phyloP scores from a whole-genome alignment of 2,888 invertebrate species.

The Aspidapion aeneum region DNA sequence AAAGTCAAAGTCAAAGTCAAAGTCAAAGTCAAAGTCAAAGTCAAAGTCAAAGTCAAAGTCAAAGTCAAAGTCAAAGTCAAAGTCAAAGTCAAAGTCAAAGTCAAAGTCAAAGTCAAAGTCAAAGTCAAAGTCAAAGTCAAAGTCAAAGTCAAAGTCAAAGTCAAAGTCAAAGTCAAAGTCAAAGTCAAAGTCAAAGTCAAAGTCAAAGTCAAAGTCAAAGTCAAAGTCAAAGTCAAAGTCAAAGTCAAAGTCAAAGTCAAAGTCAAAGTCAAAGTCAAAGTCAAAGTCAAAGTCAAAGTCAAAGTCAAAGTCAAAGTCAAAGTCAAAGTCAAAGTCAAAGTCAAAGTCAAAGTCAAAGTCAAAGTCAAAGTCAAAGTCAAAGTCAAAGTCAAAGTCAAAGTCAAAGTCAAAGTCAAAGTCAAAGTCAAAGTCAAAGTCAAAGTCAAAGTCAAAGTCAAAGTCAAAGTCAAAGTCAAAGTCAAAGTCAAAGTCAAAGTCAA shows the following conservation, averaged over 20 bases:
- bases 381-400: neutral
- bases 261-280: neutral
- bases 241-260: neutral
- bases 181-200: neutral
- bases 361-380: neutral
- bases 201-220: neutral
- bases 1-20: neutral
- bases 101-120: neutral
- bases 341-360: neutral
- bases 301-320: neutral
- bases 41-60: neutral
- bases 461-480: neutral
- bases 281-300: neutral
- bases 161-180: neutral
- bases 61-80: neutral
- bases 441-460: neutral
- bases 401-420: neutral
- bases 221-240: neutral
- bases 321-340: neutral
- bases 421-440: neutral
- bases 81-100: neutral
- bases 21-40: neutral
- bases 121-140: neutral
- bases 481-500: neutral
- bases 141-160: neutral